Evolutionary conservation across 2,113 vertebrate species (phyloP), one percentile per base, ranked within the genome.

Genomic region (Chelonoidis abingdonii): DNA sequence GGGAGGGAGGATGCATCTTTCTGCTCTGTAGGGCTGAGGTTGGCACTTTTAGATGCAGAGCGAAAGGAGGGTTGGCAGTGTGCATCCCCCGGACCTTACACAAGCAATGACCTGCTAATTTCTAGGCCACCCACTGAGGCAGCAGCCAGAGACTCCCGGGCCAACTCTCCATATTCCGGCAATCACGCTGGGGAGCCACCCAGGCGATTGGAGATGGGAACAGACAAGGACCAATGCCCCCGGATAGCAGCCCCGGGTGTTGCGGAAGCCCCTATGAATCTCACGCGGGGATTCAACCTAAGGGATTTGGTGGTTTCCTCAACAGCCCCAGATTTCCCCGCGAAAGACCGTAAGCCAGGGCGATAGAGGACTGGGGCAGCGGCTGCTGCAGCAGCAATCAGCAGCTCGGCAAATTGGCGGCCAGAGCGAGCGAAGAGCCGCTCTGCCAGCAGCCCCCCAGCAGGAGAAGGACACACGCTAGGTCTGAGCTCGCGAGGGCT

Each of bases 161-260:
- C 59, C 59, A 31, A 29, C 59, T 83, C 52, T 17, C 7, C 80
- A 24, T 53, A 21, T 54, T 86, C 94, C 52, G 81, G 95, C 83
- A 94, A 94, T 89, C 89, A 93, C 86, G 88, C 78, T 3, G 88
- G 83, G 91, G 59, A 93, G 89, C 89, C 5, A 88, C 91, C 92
- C 92, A 38, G 84, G 87, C 90, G 54, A 88, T 47, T n/a, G 76
- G 53, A 50, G 89, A 29, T 59, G 54, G 69, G 10, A 56, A 62
- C 38, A 57, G 54, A 29, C 54, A 54, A 50, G 44, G 81, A 35
- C 62, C 12, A 54, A 87, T 24, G 52, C 81, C 29, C 14, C 9
- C 14, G 16, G 41, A 38, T 16, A 41, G 69, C 49, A 54, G 59
- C 29, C 11, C 7, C 8, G 62, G 31, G 8, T 17, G 50, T 16